phyloP scores from a whole-genome alignment of 2,888 invertebrate genomes.

The Orthosia incerta region DNA sequence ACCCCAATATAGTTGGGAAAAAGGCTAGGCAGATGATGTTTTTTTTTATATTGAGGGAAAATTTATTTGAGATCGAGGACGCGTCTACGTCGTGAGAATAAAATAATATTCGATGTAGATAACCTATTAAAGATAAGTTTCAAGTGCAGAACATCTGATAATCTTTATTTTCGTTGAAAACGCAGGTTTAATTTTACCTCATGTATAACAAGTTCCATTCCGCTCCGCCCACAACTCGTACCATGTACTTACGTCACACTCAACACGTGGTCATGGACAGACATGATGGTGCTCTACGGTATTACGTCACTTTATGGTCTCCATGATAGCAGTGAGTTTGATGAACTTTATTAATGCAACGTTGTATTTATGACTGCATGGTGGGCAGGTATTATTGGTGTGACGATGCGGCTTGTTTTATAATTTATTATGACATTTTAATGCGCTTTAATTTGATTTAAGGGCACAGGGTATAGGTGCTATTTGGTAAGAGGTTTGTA shows the following conservation, averaged over 20 bases:
- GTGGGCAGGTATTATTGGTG: background rate
- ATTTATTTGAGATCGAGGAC: too few species aligned
- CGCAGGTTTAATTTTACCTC: too few species aligned
- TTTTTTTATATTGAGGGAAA: too few species aligned
- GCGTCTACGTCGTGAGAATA: too few species aligned
- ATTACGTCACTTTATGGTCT: slow-evolving; percentile 45
- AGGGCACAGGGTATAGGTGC: too few species aligned
- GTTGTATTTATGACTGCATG: background rate
- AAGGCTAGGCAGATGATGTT: too few species aligned
- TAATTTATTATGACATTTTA: background rate
- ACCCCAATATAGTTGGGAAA: too few species aligned
- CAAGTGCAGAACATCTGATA: too few species aligned
- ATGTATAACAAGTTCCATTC: background rate
- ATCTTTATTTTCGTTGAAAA: background rate
- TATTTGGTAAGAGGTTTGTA: too few species aligned
- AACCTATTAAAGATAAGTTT: too few species aligned
- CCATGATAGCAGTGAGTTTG: slow-evolving; percentile 24
- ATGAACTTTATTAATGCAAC: slow-evolving; percentile 39
- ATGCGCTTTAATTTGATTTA: too few species aligned
- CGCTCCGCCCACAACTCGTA: slow-evolving; percentile 4
- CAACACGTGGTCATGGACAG: slow-evolving; percentile 48
- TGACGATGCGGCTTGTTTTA: background rate
- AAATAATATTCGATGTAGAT: too few species aligned
- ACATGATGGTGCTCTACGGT: slow-evolving; percentile 32
- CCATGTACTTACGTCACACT: slow-evolving; percentile 38